Conservation (phyloP, 2,797 vertebrate species). For the Nannoperca obscura region DNA sequence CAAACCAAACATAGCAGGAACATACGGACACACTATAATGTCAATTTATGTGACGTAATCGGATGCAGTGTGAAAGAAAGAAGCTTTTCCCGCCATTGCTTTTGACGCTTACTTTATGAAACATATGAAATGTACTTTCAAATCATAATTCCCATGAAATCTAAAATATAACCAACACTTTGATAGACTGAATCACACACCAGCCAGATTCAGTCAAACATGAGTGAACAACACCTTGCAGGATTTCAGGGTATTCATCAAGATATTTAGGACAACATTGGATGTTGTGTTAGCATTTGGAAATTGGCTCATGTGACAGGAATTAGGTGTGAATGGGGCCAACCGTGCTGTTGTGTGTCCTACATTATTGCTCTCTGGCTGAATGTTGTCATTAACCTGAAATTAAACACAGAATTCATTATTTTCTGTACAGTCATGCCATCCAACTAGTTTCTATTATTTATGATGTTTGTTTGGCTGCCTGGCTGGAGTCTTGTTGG, state of each 20-base stretch:
- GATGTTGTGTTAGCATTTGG: not conserved
- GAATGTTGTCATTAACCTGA: conserved; percentile 14
- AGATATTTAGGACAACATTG: not conserved
- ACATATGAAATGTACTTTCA: not conserved
- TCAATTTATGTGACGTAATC: not conserved
- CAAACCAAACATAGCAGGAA: no score
- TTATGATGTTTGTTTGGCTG: conserved; percentile 15
- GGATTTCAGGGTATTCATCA: conserved; percentile 8
- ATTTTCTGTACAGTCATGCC: not conserved
- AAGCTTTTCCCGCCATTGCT: not conserved
- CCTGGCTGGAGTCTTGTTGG: conserved; percentile 12
- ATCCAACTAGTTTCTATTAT: conserved; percentile 12
- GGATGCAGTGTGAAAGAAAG: not conserved
- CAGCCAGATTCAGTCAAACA: conserved; percentile 9
- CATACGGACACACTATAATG: not conserved
- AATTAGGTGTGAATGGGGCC: not conserved
- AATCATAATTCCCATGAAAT: not conserved
- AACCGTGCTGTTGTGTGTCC: not conserved
- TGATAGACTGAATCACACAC: not conserved
- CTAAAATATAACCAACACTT: not conserved
- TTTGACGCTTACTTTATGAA: not conserved
- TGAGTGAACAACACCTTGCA: not conserved
- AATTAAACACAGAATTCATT: conserved; percentile 2
- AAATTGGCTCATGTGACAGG: not conserved
- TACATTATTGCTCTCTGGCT: not conserved